phyloP scores from a whole-genome alignment of 92 coral and sea anemone species.

The Zoanthus gigantus region DNA sequence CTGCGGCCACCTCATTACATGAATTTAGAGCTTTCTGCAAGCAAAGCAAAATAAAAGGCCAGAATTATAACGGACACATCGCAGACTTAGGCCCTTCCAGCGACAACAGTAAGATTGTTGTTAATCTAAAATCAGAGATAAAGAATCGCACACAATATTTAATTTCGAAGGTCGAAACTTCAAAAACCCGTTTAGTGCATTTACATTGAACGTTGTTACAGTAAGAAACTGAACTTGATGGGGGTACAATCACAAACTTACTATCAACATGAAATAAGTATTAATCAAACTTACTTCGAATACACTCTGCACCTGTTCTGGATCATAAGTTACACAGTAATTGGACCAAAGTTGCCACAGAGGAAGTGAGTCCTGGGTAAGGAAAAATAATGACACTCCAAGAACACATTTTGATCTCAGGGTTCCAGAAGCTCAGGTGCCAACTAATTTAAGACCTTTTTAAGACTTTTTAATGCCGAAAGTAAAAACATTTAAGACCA shows the following conservation, averaged over 20 bases:
- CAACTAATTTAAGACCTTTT: no score
- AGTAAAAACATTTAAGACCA: no score
- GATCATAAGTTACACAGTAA: constrained; percentile 58
- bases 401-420: background rate
- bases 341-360: constrained; percentile 88
- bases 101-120: background rate
- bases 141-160: background rate
- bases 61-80: background rate
- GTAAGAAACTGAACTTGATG: background rate
- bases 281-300: constrained; percentile 73
- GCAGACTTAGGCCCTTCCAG: no score
- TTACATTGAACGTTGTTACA: background rate
- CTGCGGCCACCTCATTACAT: constrained; percentile 52
- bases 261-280: background rate
- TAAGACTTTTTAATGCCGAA: no score
- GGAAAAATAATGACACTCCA: background rate
- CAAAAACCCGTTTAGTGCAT: no score
- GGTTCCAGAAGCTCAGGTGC: no score
- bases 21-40: constrained; percentile 66
- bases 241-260: background rate
- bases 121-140: background rate
- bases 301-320: constrained; percentile 63
- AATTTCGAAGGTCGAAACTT: no score
- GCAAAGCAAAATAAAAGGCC: background rate
- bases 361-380: constrained; percentile 68